These are phyloP conservation scores for Aptenodytes patagonicus DNA, from an alignment of 2,113 vertebrate species.

Conservation along the genomic window DNA sequence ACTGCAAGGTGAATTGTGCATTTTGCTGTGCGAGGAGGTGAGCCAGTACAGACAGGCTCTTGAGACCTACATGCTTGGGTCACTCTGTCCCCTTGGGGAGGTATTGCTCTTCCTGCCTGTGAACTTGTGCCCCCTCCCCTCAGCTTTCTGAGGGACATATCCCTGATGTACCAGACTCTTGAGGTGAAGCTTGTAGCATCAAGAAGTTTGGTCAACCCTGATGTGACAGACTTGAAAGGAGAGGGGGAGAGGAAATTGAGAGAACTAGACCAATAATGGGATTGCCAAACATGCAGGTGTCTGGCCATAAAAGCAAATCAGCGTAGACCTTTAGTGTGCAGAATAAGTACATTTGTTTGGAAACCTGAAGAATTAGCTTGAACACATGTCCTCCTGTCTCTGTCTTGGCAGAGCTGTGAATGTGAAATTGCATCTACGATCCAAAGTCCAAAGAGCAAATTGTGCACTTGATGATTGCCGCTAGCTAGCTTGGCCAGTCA, in stretches of 20 bases:
- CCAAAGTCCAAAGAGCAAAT: background rate
- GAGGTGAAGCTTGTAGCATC: constrained; percentile 1
- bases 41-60: background rate
- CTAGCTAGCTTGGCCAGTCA: background rate
- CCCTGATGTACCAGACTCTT: background rate
- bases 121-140: background rate
- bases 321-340: background rate
- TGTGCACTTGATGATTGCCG: background rate
- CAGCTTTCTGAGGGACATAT: background rate
- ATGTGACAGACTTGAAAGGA: constrained; percentile 20
- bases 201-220: background rate
- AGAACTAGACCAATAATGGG: background rate
- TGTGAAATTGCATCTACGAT: background rate
- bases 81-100: background rate
- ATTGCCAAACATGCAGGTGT: background rate
- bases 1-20: rapidly evolving
- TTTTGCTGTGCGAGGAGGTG: background rate
- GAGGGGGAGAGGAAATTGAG: background rate
- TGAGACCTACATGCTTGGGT: background rate
- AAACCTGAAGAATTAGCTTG: background rate
- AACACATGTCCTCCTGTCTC: background rate
- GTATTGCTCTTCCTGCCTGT: background rate
- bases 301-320: background rate
- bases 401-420: background rate
- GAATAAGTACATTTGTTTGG: background rate